A percentile compares a stretch with the other conserved stretches of the same genome.
Evolutionary conservation across 1,140 invertebrate genomes (phyloP).

Genomic region (Hermetia illucens): DNA sequence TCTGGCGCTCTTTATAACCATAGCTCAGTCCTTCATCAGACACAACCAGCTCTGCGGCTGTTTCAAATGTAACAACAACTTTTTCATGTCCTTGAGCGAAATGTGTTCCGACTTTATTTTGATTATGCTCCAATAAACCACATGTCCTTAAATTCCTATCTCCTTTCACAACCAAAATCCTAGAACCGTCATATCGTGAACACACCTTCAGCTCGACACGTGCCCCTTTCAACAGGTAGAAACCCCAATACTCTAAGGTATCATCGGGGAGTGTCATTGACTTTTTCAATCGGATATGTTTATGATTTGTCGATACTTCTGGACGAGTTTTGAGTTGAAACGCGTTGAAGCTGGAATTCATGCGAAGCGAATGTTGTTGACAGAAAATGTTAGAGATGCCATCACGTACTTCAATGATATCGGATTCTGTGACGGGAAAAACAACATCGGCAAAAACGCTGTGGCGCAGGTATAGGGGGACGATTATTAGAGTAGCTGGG

Average conservation of each 20-base stretch:
- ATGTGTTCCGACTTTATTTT: slow-evolving; percentile 41
- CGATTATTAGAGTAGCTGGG: slow-evolving; percentile 53
- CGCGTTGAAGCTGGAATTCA: slow-evolving; percentile 67
- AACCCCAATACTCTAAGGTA: slow-evolving; percentile 78
- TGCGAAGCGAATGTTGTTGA: slow-evolving; percentile 56
- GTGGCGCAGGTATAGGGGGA: slow-evolving; percentile 60
- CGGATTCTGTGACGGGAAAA: slow-evolving; percentile 57
- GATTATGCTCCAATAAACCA: slow-evolving; percentile 53
- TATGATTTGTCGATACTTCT: slow-evolving; percentile 47
- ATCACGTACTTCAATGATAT: slow-evolving; percentile 61
- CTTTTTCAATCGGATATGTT: slow-evolving; percentile 62
- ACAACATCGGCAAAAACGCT: slow-evolving; percentile 54
- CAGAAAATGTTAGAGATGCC: slow-evolving; percentile 67
- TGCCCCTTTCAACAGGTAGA: slow-evolving; percentile 64
- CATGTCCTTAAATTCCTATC: slow-evolving; percentile 59
- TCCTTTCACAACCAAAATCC: slow-evolving; percentile 63
- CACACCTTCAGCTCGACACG: slow-evolving; percentile 62
- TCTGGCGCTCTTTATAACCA: too few relatives aligned
- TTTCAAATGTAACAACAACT: slow-evolving; percentile 53
- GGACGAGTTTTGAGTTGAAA: slow-evolving; percentile 60
- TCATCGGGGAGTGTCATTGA: slow-evolving; percentile 71
- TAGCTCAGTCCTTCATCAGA: slow-evolving; percentile 6
- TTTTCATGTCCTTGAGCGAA: slow-evolving; percentile 43
- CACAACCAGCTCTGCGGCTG: slow-evolving; percentile 32
- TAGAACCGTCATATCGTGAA: slow-evolving; percentile 59